Percentiles rank a stretch among this genome's conserved stretches.
These are phyloP conservation scores for Hypothenemus hampei DNA, from an alignment of 1,140 invertebrate genomes.

Conservation along the genomic window DNA sequence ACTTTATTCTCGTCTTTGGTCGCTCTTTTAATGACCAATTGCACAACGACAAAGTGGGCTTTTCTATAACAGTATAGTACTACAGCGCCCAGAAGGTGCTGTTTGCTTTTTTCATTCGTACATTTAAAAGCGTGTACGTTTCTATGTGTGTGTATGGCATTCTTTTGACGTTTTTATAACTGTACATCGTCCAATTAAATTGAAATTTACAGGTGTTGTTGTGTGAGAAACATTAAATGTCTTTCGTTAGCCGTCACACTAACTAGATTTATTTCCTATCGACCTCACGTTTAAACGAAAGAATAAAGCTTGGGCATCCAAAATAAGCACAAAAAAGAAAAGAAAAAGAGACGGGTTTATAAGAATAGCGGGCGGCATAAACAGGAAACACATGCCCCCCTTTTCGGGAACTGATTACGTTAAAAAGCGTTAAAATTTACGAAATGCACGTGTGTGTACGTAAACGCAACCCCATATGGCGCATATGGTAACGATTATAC, in stretches of 20 bases:
- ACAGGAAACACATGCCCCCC: constrained; percentile 14
- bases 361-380: constrained; percentile 3
- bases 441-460: constrained; percentile 5
- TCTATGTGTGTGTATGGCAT: too few species aligned
- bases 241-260: too few species aligned
- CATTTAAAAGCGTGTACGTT: background rate
- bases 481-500: too few species aligned
- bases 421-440: constrained; percentile 15
- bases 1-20: constrained; percentile 14
- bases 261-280: too few species aligned
- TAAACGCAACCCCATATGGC: constrained; percentile 6
- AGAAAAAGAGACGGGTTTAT: constrained; percentile 1
- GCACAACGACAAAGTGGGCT: background rate
- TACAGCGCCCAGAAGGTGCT: constrained; percentile 1
- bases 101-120: constrained; percentile 3
- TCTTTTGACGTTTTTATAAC: too few species aligned
- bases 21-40: constrained; percentile 16
- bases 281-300: too few species aligned
- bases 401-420: constrained; percentile 10
- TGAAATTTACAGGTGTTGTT: too few species aligned
- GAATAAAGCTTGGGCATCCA: background rate
- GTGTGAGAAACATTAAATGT: too few species aligned
- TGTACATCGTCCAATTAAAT: too few species aligned
- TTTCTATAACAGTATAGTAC: background rate
- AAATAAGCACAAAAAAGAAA: too few species aligned